Percentiles rank a stretch among this genome's conserved stretches.
phyloP scores from a whole-genome alignment of 2,888 invertebrate genomes.

The Sminthurinus aureus region DNA sequence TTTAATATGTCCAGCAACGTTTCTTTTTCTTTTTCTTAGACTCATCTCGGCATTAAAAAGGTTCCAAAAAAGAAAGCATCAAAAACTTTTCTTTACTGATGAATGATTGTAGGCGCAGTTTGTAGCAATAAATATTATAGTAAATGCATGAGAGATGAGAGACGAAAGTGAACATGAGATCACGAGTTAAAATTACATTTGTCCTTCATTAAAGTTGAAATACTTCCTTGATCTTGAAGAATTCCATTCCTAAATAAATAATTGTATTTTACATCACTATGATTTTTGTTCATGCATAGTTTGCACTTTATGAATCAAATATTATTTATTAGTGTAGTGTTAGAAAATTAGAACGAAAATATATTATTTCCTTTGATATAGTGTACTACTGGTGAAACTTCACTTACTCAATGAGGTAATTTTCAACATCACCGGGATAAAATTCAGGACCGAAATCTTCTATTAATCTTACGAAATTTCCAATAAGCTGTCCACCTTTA shows the following conservation, averaged over 20 bases:
- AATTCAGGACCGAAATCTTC: slow-evolving; percentile 92
- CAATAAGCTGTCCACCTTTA: slow-evolving; percentile 86
- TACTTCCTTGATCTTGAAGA: slow-evolving; percentile 41
- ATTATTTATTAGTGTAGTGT: no score
- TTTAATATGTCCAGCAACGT: no score
- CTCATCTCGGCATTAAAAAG: not conserved
- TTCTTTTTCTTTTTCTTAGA: no score
- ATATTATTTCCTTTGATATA: not conserved
- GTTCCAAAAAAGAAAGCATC: not conserved
- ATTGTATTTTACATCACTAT: not conserved
- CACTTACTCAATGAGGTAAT: slow-evolving; percentile 79
- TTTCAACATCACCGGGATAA: slow-evolving; percentile 87
- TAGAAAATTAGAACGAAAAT: no score
- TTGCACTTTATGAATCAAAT: no score
- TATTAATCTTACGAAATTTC: slow-evolving; percentile 87
- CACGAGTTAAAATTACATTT: slow-evolving; percentile 36
- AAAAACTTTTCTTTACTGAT: not conserved
- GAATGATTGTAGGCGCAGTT: not conserved
- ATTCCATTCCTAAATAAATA: slow-evolving; percentile 45
- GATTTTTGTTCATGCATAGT: not conserved
- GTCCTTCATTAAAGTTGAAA: slow-evolving; percentile 38
- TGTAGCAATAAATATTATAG: not conserved
- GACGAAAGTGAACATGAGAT: not conserved
- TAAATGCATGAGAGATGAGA: slow-evolving; percentile 3
- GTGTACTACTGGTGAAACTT: not conserved